These are phyloP conservation scores for Ophion ventricosus DNA, from an alignment of 2,888 invertebrate species.

Conservation along the genomic window DNA sequence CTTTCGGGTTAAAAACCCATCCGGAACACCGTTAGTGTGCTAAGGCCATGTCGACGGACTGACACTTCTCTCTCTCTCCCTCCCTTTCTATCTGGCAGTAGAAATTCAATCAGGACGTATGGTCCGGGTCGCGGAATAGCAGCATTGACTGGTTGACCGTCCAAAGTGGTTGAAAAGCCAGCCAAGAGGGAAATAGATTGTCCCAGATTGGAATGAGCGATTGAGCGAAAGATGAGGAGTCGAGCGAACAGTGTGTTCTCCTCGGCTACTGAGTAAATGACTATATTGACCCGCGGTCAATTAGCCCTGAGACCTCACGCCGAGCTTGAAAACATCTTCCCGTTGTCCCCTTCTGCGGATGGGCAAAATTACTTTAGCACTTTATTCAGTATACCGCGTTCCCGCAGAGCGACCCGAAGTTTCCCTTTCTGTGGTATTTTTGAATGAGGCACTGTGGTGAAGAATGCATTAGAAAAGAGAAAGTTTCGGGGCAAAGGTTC, in stretches of 20 bases:
- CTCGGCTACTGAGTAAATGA: constrained; percentile 69
- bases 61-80: constrained; percentile 31
- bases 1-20: constrained; percentile 48
- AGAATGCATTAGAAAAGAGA: constrained; percentile 49
- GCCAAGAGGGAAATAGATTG: constrained; percentile 64
- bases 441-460: constrained; percentile 16
- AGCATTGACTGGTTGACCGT: constrained; percentile 51
- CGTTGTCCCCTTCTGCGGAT: neutral
- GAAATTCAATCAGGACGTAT: constrained; percentile 75
- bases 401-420: constrained; percentile 41
- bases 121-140: constrained; percentile 57
- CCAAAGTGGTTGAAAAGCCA: constrained; percentile 62
- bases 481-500: constrained; percentile 36
- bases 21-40: constrained; percentile 19
- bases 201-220: constrained; percentile 50
- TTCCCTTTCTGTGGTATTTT: constrained; percentile 58
- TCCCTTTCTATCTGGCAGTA: constrained; percentile 61
- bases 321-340: constrained; percentile 52
- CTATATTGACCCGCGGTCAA: constrained; percentile 73
- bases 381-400: constrained; percentile 39
- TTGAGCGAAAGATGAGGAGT: constrained; percentile 63
- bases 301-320: constrained; percentile 70
- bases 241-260: constrained; percentile 58
- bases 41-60: constrained; percentile 41
- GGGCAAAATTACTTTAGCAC: constrained; percentile 30